Percentiles rank a stretch among this genome's conserved stretches.
Evolutionary conservation across 2,797 vertebrate genomes (phyloP).

Genomic region (Emydoidea blandingii): DNA sequence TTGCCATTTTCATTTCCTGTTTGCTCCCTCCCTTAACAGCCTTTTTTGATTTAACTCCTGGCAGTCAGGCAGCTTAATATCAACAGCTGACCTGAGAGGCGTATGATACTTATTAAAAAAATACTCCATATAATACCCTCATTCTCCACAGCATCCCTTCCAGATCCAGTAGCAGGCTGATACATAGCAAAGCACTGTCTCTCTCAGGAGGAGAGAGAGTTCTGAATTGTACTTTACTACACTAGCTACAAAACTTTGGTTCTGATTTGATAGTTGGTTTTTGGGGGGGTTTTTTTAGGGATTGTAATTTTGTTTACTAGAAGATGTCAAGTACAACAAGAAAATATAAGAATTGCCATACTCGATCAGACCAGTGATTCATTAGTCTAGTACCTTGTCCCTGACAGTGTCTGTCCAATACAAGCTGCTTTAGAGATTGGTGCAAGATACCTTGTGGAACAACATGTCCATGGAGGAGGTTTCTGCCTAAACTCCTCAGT

Average conservation of each 20-base stretch:
- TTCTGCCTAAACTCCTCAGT: background rate
- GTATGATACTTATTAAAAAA: background rate
- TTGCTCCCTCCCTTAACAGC: rapidly evolving
- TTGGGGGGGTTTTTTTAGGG: background rate
- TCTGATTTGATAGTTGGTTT: background rate
- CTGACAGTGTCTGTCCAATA: background rate
- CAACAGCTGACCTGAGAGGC: background rate
- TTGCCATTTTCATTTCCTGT: background rate
- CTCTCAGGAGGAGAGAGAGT: background rate
- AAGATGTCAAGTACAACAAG: background rate
- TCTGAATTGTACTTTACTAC: background rate
- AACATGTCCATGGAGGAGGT: background rate
- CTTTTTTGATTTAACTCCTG: background rate
- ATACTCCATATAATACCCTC: background rate
- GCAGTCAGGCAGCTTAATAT: rapidly evolving
- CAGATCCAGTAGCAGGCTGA: background rate
- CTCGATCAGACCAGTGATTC: background rate
- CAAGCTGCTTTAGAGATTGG: background rate
- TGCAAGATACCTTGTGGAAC: background rate
- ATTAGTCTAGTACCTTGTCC: background rate
- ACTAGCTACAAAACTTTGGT: background rate
- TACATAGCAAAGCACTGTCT: background rate
- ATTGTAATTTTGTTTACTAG: background rate
- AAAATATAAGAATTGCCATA: background rate
- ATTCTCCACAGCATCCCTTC: rapidly evolving